Conservation (phyloP, 1,140 invertebrate genomes). For the Branchinecta lindahli region DNA sequence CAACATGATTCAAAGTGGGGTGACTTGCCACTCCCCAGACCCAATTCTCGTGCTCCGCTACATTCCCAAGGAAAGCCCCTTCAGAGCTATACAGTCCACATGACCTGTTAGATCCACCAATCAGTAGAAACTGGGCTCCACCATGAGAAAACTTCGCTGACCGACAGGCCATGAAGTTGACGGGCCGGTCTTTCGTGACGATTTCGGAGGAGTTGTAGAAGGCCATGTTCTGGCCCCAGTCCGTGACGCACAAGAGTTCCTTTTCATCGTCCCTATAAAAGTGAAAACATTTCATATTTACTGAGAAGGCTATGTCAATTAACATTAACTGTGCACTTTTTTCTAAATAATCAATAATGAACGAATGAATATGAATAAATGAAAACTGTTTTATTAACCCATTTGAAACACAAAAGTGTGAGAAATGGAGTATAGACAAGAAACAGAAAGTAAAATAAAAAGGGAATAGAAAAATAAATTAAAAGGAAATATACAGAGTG, state of each 20-base stretch:
- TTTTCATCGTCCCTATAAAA: slow-evolving; percentile 38
- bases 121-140: slow-evolving; percentile 65
- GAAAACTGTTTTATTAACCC: no score
- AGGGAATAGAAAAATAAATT: no score
- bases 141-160: slow-evolving; percentile 50
- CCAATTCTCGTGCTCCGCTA: slow-evolving; percentile 64
- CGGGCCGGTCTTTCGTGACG: slow-evolving; percentile 52
- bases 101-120: slow-evolving; percentile 62
- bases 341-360: no score
- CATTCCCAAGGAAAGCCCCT: slow-evolving; percentile 54
- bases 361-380: no score
- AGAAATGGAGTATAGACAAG: no score
- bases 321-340: no score
- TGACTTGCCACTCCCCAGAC: slow-evolving; percentile 65
- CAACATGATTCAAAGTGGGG: slow-evolving; percentile 53
- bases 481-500: no score
- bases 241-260: slow-evolving; percentile 71
- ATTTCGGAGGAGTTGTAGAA: slow-evolving; percentile 80
- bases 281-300: neutral
- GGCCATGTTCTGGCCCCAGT: slow-evolving; percentile 73
- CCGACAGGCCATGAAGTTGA: slow-evolving; percentile 66
- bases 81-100: slow-evolving; percentile 66
- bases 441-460: no score
- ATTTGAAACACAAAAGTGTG: no score
- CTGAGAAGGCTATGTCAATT: no score